Evolutionary conservation across 2,888 invertebrate genomes (phyloP).

Genomic region (Conistra vaccinii): DNA sequence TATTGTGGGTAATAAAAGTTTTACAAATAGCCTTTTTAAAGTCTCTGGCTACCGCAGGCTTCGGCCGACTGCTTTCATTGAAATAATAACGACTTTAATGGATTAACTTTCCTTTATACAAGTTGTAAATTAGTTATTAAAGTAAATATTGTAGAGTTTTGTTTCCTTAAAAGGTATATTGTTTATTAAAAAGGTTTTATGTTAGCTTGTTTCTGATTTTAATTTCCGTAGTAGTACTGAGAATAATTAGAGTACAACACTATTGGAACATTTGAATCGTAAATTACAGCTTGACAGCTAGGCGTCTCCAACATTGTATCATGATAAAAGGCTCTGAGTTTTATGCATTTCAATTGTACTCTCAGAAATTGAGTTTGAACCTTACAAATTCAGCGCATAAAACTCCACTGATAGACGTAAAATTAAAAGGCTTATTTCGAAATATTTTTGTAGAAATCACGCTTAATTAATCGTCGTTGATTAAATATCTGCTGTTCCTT

Average conservation of each 20-base stretch:
- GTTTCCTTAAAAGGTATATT: conserved; percentile 13
- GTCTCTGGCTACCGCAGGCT: conserved; percentile 2
- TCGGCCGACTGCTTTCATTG: conserved; percentile 24
- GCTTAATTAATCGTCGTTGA: neutral
- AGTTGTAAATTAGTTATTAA: conserved; percentile 45
- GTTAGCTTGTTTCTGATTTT: neutral
- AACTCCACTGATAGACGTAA: neutral
- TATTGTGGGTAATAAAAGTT: conserved; percentile 47
- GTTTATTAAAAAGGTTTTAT: conserved; percentile 1
- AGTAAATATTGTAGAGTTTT: conserved; percentile 7
- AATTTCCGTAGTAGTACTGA: neutral
- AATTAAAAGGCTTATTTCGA: neutral
- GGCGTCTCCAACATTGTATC: neutral
- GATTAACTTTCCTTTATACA: conserved; percentile 40
- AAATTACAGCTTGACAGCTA: neutral
- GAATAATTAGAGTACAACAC: neutral
- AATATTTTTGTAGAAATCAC: neutral
- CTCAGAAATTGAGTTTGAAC: neutral
- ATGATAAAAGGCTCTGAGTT: neutral
- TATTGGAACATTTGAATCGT: neutral
- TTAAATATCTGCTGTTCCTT: neutral
- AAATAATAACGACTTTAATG: conserved; percentile 51
- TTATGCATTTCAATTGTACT: neutral
- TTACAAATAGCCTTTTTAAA: conserved; percentile 30
- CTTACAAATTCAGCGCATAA: too few species aligned